These are phyloP conservation scores for Staurois parvus DNA, from an alignment of 2,797 vertebrate genomes.

Conservation along the genomic window DNA sequence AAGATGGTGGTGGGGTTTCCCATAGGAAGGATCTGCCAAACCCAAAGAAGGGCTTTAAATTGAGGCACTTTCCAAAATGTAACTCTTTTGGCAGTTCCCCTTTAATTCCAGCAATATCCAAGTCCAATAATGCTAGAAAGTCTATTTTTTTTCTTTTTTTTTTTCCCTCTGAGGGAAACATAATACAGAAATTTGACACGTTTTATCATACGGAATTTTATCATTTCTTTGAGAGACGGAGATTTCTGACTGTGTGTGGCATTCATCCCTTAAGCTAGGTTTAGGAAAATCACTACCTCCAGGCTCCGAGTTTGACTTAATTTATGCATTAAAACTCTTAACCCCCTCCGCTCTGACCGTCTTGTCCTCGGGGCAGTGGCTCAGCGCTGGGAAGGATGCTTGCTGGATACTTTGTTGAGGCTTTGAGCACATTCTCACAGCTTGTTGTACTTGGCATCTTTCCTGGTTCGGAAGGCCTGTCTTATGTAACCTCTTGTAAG, in stretches of 20 bases:
- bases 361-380: constrained; percentile 2
- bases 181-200: constrained; percentile 13
- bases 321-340: neutral
- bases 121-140: no score
- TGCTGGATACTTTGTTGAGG: neutral
- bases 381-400: neutral
- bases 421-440: neutral
- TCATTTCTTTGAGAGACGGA: neutral
- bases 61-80: no score
- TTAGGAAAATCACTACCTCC: constrained; percentile 40
- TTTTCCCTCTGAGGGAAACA: neutral
- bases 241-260: constrained; percentile 32
- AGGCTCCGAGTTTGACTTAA: constrained; percentile 13
- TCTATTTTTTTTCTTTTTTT: no score
- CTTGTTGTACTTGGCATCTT: constrained; percentile 21
- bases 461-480: constrained; percentile 1
- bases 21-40: no score
- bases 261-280: constrained; percentile 26
- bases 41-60: no score
- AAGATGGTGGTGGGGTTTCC: no score
- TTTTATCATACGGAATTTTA: constrained; percentile 10
- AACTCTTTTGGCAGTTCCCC: no score
- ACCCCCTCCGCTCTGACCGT: constrained; percentile 15
- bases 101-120: no score
- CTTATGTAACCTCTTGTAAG: constrained; percentile 28